Percentiles rank a stretch among this genome's conserved stretches.
Conservation (phyloP, 1,140 invertebrate species). For the Spodoptera litura region DNA sequence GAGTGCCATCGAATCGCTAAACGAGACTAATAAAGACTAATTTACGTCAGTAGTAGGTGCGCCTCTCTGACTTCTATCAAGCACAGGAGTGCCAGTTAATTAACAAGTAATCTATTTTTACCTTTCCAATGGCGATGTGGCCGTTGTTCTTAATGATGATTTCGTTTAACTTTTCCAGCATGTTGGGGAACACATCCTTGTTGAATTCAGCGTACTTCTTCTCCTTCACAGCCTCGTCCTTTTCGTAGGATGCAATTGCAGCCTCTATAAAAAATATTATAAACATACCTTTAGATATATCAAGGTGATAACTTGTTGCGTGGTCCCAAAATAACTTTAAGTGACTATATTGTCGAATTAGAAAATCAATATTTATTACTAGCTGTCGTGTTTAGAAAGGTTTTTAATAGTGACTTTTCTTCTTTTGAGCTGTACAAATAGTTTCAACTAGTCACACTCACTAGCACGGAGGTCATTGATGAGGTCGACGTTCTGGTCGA, state of each 20-base stretch:
- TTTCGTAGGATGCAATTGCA: neutral
- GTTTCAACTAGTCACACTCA: conserved; percentile 23
- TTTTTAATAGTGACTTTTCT: too few species aligned
- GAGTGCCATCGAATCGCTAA: too few species aligned
- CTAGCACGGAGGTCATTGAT: conserved; percentile 74
- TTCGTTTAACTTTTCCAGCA: neutral
- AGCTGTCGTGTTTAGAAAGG: too few species aligned
- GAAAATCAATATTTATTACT: too few species aligned
- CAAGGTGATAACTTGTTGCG: too few species aligned
- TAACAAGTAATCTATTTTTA: neutral
- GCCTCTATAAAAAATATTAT: neutral
- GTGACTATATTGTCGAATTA: too few species aligned
- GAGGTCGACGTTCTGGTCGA: conserved; percentile 87
- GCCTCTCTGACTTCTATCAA: too few species aligned
- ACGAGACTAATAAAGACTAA: too few species aligned
- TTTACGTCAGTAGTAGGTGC: too few species aligned
- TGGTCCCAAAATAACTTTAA: too few species aligned
- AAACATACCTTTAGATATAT: neutral
- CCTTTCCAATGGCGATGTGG: conserved; percentile 13
- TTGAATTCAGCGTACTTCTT: neutral
- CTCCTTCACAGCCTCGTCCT: neutral
- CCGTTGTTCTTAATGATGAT: conserved; percentile 20
- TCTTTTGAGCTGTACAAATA: too few species aligned
- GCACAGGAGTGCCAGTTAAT: neutral
- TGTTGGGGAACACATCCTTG: conserved; percentile 3